Evolutionary conservation across 2,113 vertebrate genomes (phyloP).

Genomic region (Ceyx margarethae): DNA sequence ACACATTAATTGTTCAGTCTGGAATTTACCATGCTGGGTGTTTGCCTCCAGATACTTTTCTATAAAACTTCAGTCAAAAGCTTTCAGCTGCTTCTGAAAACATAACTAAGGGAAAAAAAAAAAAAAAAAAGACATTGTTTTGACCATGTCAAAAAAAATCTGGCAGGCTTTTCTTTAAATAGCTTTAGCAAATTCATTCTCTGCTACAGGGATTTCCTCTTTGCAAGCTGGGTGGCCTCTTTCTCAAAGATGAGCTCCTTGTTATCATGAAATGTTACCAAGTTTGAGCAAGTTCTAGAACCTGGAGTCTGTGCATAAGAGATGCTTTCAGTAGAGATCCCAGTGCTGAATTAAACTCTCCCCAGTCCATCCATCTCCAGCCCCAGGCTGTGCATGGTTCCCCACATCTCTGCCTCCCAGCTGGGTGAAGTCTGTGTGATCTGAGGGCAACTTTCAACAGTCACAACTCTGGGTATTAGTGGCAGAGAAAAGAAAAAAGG

Average conservation of each 20-base stretch:
- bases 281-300: neutral
- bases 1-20: neutral
- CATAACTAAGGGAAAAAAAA: neutral
- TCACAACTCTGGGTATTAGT: neutral
- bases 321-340: neutral
- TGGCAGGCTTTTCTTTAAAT: neutral
- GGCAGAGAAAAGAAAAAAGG: neutral
- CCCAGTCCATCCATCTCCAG: neutral
- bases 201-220: neutral
- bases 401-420: neutral
- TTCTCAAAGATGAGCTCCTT: neutral
- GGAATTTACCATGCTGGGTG: conserved; percentile 31
- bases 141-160: neutral
- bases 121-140: neutral
- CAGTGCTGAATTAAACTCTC: neutral
- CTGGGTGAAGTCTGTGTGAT: neutral
- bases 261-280: neutral
- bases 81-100: conserved; percentile 28
- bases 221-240: neutral
- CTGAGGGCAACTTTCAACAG: neutral
- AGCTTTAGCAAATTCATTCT: neutral
- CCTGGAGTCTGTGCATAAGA: neutral
- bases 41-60: neutral
- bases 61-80: neutral
- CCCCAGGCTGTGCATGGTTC: neutral